phyloP scores from a whole-genome alignment of 2,113 vertebrate species.

The Penelope pileata region DNA sequence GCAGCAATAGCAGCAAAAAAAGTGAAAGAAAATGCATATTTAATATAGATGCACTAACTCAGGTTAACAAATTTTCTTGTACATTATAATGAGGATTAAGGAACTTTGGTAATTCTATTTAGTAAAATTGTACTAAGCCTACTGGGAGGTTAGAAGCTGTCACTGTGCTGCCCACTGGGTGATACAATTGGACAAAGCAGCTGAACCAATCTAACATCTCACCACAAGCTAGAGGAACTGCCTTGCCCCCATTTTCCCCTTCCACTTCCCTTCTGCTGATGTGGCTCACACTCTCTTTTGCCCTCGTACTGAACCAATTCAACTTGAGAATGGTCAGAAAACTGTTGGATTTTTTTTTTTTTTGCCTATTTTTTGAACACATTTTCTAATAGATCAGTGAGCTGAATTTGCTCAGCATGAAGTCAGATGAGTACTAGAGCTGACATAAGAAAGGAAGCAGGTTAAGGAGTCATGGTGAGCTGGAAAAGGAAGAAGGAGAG shows the following conservation, averaged over 20 bases:
- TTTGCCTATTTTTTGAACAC: neutral
- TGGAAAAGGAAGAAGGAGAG: neutral
- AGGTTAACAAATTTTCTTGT: neutral
- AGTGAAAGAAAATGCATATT: neutral
- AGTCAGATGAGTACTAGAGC: neutral
- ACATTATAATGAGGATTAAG: neutral
- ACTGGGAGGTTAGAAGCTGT: neutral
- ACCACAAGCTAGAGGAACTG: neutral
- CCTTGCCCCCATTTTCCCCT: neutral
- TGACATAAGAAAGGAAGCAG: neutral
- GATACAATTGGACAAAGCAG: neutral
- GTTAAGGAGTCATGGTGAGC: neutral
- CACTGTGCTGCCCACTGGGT: neutral
- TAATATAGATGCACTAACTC: neutral
- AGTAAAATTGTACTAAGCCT: neutral
- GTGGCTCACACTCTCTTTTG: neutral
- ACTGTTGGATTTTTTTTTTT: neutral
- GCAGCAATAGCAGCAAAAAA: neutral
- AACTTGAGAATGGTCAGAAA: neutral
- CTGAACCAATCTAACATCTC: neutral
- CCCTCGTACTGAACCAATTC: neutral
- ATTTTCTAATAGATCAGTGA: neutral
- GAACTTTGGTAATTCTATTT: neutral
- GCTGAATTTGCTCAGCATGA: neutral
- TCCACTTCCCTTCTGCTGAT: neutral